Conservation (phyloP, 2,888 invertebrate genomes). For the Oxytorus armatus region DNA sequence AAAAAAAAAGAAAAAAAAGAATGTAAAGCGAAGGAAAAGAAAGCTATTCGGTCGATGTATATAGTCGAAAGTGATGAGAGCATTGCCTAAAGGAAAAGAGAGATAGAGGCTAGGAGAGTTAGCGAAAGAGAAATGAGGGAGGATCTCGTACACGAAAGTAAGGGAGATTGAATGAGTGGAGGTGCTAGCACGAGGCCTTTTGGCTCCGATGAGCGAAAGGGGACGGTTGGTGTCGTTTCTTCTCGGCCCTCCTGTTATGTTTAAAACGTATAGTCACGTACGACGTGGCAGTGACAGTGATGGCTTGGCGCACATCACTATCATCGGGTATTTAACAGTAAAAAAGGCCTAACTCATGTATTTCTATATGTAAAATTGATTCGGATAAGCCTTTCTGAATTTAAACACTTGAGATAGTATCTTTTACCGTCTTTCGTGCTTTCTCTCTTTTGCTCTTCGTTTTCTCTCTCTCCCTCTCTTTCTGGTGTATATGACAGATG, state of each 20-base stretch:
- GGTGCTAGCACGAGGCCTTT: constrained; percentile 62
- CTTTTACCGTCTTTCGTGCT: background rate
- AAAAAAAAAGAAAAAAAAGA: constrained; percentile 17
- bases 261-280: constrained; percentile 61
- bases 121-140: constrained; percentile 33
- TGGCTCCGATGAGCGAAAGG: constrained; percentile 45
- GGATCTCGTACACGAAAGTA: constrained; percentile 30
- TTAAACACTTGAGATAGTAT: background rate
- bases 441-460: background rate
- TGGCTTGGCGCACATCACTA: background rate
- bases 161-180: constrained; percentile 60
- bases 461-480: background rate
- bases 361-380: background rate
- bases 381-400: background rate
- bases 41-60: constrained; percentile 34
- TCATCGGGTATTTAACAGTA: background rate
- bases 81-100: constrained; percentile 6
- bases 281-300: constrained; percentile 61
- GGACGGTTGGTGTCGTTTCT: constrained; percentile 25
- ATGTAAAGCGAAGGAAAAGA: constrained; percentile 4
- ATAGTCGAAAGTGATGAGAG: constrained; percentile 26
- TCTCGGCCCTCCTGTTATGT: constrained; percentile 39
- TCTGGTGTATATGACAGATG: constrained; percentile 76
- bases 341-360: background rate
- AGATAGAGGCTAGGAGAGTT: constrained; percentile 27